Conservation (phyloP, 1,140 invertebrate species). For the Eubasilissa regina region DNA sequence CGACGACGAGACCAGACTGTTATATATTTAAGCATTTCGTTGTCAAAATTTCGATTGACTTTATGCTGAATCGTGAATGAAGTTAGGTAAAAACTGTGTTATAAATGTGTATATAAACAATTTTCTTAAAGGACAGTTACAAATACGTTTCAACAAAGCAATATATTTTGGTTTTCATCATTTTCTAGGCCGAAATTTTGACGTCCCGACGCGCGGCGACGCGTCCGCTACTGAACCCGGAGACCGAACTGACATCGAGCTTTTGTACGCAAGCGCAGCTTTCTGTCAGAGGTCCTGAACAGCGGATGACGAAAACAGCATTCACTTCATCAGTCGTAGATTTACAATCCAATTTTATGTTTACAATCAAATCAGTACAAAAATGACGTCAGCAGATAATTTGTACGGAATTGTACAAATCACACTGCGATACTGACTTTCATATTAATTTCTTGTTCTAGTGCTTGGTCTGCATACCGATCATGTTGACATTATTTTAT, state of each 20-base stretch:
- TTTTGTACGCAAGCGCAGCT: slow-evolving; percentile 22
- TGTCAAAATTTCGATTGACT: background rate
- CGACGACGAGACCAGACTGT: background rate
- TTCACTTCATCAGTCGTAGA: too few relatives aligned
- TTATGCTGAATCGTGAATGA: slow-evolving; percentile 1
- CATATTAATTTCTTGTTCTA: too few relatives aligned
- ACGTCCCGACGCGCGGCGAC: slow-evolving; percentile 32
- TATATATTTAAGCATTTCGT: slow-evolving; percentile 1
- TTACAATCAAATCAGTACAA: too few relatives aligned
- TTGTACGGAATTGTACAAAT: too few relatives aligned
- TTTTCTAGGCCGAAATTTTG: slow-evolving; percentile 30
- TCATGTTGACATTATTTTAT: too few relatives aligned
- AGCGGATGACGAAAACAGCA: too few relatives aligned
- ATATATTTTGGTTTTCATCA: background rate
- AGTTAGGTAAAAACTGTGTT: background rate
- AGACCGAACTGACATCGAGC: slow-evolving; percentile 11
- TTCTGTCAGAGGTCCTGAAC: background rate
- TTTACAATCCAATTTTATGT: too few relatives aligned
- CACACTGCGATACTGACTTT: too few relatives aligned
- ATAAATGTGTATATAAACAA: background rate
- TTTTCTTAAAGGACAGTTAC: background rate
- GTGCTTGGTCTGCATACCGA: too few relatives aligned
- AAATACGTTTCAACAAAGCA: background rate
- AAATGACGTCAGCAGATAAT: too few relatives aligned
- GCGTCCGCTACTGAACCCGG: background rate